Evolutionary conservation across 2,888 invertebrate genomes (phyloP), one percentile per base, ranked within the genome.

Genomic region (Oxycera nigricornis): DNA sequence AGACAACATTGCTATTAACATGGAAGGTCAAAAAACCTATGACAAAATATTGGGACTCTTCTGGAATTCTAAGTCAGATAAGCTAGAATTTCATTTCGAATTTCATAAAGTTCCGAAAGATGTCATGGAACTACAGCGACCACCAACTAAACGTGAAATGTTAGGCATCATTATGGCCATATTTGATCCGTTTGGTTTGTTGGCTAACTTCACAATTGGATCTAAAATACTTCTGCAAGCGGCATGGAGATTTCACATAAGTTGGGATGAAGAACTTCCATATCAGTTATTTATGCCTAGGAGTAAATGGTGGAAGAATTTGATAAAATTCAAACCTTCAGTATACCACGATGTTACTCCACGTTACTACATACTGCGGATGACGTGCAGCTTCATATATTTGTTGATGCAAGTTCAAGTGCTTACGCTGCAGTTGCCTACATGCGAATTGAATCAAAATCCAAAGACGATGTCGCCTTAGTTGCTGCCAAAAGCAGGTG

Each of bases 141-240:
- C 73, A 6, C 79, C 78, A 2, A 79, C 79, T 4, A 80, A 80
- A 55, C 73, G 79, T 6, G 75, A 79, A 50, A 20, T 79, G 7
- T 65, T 80, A 1, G 59, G 77, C 0, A 46, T 79, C 0, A 75
- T 79, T 1, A 81, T 81, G 80, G 1, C 39, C 14, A 20, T 59
- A 9, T 39, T 62, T 1, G 62, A 62, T 17, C 17, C 17, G 35
- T 31, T 17, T 4, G 9, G 39, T 1, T 22, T 24, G 1, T 30
- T 26, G 26, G 26, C 65, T n/a, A 65, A 65, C 26, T 2, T 22
- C 3, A 3, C 2, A 6, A 0, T 65, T 2, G 2, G n/a, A 0
- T 1, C 22, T 1, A 55, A 20, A 20, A 0, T 1, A 1, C 17
- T 55, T n/a, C 1, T 22, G 1, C 35, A 62, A 1, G 1, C 1